Percentiles rank a stretch among this genome's conserved stretches.
Evolutionary conservation across 2,888 invertebrate genomes (phyloP).

Genomic region (Dugesia japonica): DNA sequence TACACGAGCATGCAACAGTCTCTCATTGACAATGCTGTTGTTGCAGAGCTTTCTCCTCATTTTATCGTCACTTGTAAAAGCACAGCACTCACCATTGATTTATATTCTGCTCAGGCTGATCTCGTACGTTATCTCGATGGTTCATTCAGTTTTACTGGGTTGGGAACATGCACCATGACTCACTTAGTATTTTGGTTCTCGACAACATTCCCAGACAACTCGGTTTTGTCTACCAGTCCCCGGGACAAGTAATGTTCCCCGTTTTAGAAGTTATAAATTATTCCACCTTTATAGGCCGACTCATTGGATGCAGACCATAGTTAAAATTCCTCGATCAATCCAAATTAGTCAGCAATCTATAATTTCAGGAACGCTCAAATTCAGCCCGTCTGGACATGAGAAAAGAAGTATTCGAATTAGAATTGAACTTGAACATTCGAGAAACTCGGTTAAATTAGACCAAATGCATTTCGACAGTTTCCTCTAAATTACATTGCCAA

Average conservation of each 20-base stretch:
- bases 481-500: no score
- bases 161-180: background rate
- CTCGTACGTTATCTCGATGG: background rate
- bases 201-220: background rate
- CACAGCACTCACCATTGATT: background rate
- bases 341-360: background rate
- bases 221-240: background rate
- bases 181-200: conserved; percentile 9
- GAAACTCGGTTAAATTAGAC: background rate
- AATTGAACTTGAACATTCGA: background rate
- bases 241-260: background rate
- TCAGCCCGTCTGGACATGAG: background rate
- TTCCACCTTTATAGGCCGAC: background rate
- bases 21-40: background rate
- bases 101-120: background rate
- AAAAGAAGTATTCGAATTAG: background rate
- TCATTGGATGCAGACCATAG: background rate
- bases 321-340: background rate
- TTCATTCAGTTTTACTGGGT: background rate
- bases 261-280: no score
- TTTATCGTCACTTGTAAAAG: background rate
- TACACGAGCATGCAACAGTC: background rate
- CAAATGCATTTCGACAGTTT: conserved; percentile 15
- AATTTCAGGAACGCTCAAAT: background rate
- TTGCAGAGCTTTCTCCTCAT: background rate